phyloP scores from a whole-genome alignment of 1,140 invertebrate genomes.

The Papilio machaon region DNA sequence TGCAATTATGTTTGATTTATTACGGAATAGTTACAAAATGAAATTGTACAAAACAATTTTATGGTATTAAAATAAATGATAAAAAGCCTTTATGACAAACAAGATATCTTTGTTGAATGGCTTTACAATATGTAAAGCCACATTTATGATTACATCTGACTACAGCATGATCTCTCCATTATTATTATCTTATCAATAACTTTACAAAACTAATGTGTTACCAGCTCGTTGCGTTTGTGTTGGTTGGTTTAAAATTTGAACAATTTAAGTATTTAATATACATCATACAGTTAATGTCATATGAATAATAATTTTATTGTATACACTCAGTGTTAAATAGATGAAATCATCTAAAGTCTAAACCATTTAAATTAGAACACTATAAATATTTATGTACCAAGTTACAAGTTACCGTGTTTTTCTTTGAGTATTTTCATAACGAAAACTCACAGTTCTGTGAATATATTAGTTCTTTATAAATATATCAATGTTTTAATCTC shows the following conservation, averaged over 20 bases:
- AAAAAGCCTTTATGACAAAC: constrained; percentile 30
- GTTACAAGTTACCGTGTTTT: not conserved
- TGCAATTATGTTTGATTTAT: constrained; percentile 10
- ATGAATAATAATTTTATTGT: not conserved
- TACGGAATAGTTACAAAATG: constrained; percentile 21
- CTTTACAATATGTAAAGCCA: constrained; percentile 24
- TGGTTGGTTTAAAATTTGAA: constrained; percentile 12
- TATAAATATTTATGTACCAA: not conserved
- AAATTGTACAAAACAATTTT: constrained; percentile 28
- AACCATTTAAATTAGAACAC: not conserved
- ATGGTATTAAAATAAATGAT: constrained; percentile 31
- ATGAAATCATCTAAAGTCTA: not conserved
- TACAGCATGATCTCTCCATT: constrained; percentile 39
- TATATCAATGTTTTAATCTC: too few relatives aligned
- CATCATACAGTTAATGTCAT: not conserved
- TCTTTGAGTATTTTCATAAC: too few relatives aligned
- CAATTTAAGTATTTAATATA: not conserved
- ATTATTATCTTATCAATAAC: constrained; percentile 34
- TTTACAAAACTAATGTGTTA: constrained; percentile 35
- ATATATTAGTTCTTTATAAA: not conserved
- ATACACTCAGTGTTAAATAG: constrained; percentile 22
- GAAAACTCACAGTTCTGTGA: too few relatives aligned
- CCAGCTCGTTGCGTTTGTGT: constrained; percentile 30
- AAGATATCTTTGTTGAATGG: constrained; percentile 20
- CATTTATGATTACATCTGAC: constrained; percentile 30